These are phyloP conservation scores for Scalopus aquaticus DNA, from an alignment of 2,113 vertebrate species.

Conservation along the genomic window DNA sequence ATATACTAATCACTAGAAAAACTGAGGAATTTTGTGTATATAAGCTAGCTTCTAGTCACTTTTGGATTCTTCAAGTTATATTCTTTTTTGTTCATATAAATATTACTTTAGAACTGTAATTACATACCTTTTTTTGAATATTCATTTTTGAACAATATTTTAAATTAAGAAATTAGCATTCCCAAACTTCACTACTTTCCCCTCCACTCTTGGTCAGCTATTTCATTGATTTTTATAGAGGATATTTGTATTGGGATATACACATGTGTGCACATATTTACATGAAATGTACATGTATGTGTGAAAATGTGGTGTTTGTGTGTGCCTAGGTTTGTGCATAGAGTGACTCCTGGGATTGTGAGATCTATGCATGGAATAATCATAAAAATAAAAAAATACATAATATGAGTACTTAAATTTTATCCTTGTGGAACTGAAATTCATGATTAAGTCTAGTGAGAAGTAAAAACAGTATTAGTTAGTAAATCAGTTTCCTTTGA, in stretches of 20 bases:
- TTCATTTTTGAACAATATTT: background rate
- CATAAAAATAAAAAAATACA: background rate
- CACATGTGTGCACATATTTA: background rate
- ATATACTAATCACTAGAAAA: background rate
- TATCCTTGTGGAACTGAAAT: background rate
- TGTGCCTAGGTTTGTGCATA: background rate
- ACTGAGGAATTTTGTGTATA: background rate
- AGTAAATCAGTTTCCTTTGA: background rate
- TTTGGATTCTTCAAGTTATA: background rate
- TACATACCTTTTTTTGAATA: background rate
- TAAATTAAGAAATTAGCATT: background rate
- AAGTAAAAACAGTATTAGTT: background rate
- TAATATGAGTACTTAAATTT: background rate
- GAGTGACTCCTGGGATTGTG: background rate
- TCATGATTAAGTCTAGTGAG: background rate
- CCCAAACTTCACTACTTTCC: background rate
- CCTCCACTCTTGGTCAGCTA: background rate
- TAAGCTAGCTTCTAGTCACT: background rate
- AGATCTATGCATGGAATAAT: background rate
- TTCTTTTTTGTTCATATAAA: conserved; percentile 17
- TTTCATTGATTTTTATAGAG: background rate
- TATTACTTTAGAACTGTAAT: background rate
- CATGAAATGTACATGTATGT: background rate
- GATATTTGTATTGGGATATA: background rate
- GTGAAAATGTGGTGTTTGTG: background rate